These are phyloP conservation scores for Acanthosoma haemorrhoidale DNA, from an alignment of 2,888 invertebrate genomes.

Conservation along the genomic window DNA sequence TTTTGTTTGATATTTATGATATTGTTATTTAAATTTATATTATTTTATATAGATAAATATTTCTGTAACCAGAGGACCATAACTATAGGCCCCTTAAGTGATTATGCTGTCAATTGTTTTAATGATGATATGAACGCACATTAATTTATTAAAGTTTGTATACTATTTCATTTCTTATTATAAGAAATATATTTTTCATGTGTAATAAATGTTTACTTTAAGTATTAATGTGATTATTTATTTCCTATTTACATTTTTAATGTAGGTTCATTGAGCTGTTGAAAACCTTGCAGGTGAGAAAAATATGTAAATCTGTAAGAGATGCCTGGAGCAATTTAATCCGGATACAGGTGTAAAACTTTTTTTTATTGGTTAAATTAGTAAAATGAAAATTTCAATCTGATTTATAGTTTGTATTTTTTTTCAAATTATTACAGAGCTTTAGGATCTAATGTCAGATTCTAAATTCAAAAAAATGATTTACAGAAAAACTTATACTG, in stretches of 20 bases:
- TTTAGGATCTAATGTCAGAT: too few species aligned
- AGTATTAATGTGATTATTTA: background rate
- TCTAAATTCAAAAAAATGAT: too few species aligned
- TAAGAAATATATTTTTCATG: background rate
- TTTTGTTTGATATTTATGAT: background rate
- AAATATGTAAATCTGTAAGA: too few species aligned
- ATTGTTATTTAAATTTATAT: conserved; percentile 1
- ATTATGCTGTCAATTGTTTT: background rate
- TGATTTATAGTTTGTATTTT: too few species aligned
- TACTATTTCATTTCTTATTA: background rate
- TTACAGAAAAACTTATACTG: too few species aligned
- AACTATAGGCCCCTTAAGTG: background rate
- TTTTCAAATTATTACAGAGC: too few species aligned
- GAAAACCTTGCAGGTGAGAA: too few species aligned
- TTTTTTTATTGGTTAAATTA: too few species aligned
- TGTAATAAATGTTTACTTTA: background rate
- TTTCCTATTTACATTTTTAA: background rate
- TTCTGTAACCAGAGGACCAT: background rate
- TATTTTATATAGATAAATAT: background rate
- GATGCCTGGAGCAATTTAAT: too few species aligned
- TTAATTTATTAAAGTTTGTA: background rate
- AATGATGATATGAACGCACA: background rate
- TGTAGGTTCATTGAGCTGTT: too few species aligned
- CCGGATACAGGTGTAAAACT: too few species aligned
- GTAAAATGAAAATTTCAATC: too few species aligned